A percentile compares a stretch with the other conserved stretches of the same genome.
Conservation (phyloP, 2,797 vertebrate genomes). For the Morus bassanus region DNA sequence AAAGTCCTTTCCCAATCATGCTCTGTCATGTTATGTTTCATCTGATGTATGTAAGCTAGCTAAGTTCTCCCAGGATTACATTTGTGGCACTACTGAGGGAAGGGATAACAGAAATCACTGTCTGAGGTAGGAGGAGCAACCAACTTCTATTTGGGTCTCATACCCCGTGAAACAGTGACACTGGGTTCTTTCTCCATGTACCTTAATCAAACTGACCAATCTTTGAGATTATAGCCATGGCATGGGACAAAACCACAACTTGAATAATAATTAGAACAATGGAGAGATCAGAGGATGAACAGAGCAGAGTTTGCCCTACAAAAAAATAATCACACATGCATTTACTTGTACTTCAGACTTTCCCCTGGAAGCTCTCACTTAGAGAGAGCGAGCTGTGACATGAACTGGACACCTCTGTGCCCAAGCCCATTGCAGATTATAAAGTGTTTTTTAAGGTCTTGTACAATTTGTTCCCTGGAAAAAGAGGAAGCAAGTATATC, state of each 20-base stretch:
- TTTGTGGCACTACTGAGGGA: background rate
- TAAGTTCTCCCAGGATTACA: background rate
- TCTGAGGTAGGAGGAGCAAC: background rate
- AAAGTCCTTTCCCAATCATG: background rate
- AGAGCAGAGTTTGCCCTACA: background rate
- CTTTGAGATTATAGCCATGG: background rate
- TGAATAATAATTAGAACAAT: background rate
- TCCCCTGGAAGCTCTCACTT: background rate
- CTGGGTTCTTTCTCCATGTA: background rate
- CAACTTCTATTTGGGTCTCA: background rate
- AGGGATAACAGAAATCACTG: background rate
- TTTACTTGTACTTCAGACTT: background rate
- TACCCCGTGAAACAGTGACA: background rate
- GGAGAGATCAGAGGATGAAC: background rate
- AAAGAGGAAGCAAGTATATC: background rate
- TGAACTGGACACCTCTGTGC: background rate
- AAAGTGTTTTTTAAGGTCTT: background rate
- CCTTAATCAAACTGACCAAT: background rate
- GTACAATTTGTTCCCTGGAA: background rate
- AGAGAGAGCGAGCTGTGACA: background rate
- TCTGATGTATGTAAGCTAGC: background rate
- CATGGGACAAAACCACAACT: background rate
- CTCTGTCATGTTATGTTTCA: background rate
- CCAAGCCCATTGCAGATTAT: background rate
- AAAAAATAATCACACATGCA: background rate